Percentiles rank a stretch among this genome's conserved stretches.
These are phyloP conservation scores for Tragelaphus strepsiceros DNA, from an alignment of 2,113 vertebrate genomes.

Conservation along the genomic window DNA sequence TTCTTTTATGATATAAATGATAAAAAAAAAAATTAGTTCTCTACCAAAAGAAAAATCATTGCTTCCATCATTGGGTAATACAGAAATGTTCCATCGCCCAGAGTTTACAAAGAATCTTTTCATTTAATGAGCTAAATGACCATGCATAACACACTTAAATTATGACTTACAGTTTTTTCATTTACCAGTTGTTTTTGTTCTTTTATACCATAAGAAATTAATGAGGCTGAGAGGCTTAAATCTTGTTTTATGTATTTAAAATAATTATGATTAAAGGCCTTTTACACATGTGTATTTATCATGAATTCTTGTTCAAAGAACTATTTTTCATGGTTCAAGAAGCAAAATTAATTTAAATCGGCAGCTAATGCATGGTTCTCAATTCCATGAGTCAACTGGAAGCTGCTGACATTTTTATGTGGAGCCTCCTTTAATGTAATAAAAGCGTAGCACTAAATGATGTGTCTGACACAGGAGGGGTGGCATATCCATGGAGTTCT, in stretches of 20 bases:
- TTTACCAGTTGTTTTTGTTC: slow-evolving; percentile 53
- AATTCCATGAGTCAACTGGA: slow-evolving; percentile 23
- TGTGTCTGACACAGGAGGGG: neutral
- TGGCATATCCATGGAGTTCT: neutral
- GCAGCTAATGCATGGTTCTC: slow-evolving; percentile 48
- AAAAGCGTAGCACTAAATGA: neutral
- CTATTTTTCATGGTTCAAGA: slow-evolving; percentile 68
- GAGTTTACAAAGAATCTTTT: slow-evolving; percentile 11
- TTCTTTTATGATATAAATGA: neutral
- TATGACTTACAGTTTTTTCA: slow-evolving; percentile 56
- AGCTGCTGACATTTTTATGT: slow-evolving; percentile 26
- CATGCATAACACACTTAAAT: slow-evolving; percentile 62
- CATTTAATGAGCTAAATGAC: slow-evolving; percentile 54
- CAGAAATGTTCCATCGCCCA: neutral
- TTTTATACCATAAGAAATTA: slow-evolving; percentile 63
- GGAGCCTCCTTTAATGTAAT: neutral
- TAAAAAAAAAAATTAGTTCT: neutral
- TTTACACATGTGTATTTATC: slow-evolving; percentile 70
- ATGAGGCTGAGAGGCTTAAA: slow-evolving; percentile 69
- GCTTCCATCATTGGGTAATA: neutral
- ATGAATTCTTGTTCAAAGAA: slow-evolving; percentile 71
- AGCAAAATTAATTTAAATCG: slow-evolving; percentile 73
- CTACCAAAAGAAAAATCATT: neutral
- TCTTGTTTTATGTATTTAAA: slow-evolving; percentile 64
- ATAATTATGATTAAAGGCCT: slow-evolving; percentile 70